Evolutionary conservation across 2,888 invertebrate species (phyloP).

Genomic region (Aleiodes alternator): DNA sequence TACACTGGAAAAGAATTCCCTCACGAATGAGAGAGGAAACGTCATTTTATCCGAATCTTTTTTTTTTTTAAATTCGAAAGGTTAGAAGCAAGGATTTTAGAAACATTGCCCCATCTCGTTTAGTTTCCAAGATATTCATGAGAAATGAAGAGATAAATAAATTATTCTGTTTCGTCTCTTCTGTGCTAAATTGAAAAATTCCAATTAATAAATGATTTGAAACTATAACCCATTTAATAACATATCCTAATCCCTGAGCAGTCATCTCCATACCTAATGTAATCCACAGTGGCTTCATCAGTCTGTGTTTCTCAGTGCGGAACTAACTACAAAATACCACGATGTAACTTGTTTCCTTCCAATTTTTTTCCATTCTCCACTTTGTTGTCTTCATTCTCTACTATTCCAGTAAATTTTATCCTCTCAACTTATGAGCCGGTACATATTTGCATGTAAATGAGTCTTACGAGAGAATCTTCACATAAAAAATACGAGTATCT

Average conservation of each 20-base stretch:
- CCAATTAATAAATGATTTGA: neutral
- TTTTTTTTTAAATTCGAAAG: too few species aligned
- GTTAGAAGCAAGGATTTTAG: too few species aligned
- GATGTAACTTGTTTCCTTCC: slow-evolving; percentile 42
- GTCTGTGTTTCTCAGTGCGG: slow-evolving; percentile 65
- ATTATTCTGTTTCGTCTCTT: too few species aligned
- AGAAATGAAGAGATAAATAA: too few species aligned
- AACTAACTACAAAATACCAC: slow-evolving; percentile 72
- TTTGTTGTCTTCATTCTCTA: neutral
- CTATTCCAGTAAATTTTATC: slow-evolving; percentile 28
- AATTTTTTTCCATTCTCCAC: slow-evolving; percentile 21
- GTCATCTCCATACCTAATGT: slow-evolving; percentile 66
- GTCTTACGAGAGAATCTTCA: neutral
- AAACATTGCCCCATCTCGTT: too few species aligned
- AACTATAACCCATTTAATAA: neutral
- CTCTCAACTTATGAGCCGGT: slow-evolving; percentile 43
- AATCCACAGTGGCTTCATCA: slow-evolving; percentile 66
- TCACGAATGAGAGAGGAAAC: too few species aligned
- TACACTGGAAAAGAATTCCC: too few species aligned
- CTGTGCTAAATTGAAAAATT: neutral
- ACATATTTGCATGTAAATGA: slow-evolving; percentile 48
- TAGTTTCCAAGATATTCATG: too few species aligned
- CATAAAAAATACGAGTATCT: neutral
- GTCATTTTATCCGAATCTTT: too few species aligned
- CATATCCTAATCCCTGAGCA: slow-evolving; percentile 3